Base-by-base conservation (phyloP, 2,113 vertebrate species). In the Diadophis punctatus region DNA sequence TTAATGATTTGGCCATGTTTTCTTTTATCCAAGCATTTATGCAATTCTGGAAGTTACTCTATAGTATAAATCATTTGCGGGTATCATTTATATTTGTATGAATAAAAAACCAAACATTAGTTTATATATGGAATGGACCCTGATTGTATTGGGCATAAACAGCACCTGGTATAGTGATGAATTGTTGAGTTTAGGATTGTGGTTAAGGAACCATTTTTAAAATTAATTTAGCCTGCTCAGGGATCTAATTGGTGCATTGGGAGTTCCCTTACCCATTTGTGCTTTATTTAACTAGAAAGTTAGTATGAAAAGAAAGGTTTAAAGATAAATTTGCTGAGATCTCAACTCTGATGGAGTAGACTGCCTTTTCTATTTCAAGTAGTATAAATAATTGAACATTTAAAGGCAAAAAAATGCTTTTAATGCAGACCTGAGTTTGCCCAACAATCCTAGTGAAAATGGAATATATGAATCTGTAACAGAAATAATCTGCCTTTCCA, bases 21-120 rank as follows among this genome's bases (percentile, higher is more conserved):
- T 0, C 23, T 4, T 46, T 0, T 0, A 11, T n/a, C 53, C 48
- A 0, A 25, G 68, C 55, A 63, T 16, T 27, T 58, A 63, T 90
- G 43, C 16, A 63, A 63, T 63, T 48, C 56, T 63, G 8, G 10
- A 63, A 88, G 6, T 22, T 30, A 60, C 30, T 14, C 43, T 63
- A 43, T 8, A 63, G 5, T 6, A 63, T 63, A 63, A 63, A 63
- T 30, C 60, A 11, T 63, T n/a, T n/a, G 60, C 11, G 10, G 60
- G 10, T 30, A 12, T 52, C 7, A 52, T 88, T 53, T n/a, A n/a
- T 55, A n/a, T 88, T 86, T 51, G 11, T 51, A 86, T 6, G 27
- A 30, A 86, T 25, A 25, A 51, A 46, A 46, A 27, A 51, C 7
- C 22, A 49, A 30, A 60, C 58, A 60, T 60, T 60, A 60, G 58